Evolutionary conservation across 2,888 invertebrate species (phyloP), one percentile per base, ranked within the genome.

Genomic region (Cordylochernes scorpioides): DNA sequence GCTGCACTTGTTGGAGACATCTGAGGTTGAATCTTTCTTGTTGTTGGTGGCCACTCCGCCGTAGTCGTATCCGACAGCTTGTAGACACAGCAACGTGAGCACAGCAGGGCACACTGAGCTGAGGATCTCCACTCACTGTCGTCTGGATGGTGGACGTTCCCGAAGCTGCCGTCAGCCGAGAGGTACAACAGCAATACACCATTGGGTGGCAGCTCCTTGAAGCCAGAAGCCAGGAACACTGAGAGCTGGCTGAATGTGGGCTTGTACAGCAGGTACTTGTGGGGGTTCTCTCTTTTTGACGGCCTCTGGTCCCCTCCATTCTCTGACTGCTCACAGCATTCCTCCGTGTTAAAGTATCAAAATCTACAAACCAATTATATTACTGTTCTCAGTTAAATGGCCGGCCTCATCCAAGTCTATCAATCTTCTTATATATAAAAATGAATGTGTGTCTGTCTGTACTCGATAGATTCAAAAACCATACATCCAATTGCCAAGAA

Each of bases 201-300:
- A 50, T 77, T 78, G 3, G 72, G 67, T 7, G 84, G 78, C 43
- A 91, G 62, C 55, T 91, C 88, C 52, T 82, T 80, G 57, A 82
- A 82, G 36, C 82, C 77, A 33, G 59, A 77, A 34, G 77, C 72
- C 45, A 91, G 62, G 57, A 86, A 88, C 38, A 86, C 77, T 52
- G 86, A 65, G 33, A 88, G 68, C 59, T 88, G 86, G 52, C 73
- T 75, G 45, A 84, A 70, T 28, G 82, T 77, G 32, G 91, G 91
- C 55, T 82, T 84, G 60, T 80, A 91, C 44, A 91, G 63, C 44
- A 91, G 63, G 60, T 84, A 86, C 58, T 91, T 91, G 61, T 88
- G 88, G 24, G 88, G 88, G 60, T 88, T 91, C 55, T 78, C 75
- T 47, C 75, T 60, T 51, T 68, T 65, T 33, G 61, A 21, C 17